Evolutionary conservation across 1,140 invertebrate species (phyloP), one percentile per base, ranked within the genome.

Genomic region (Calliopsis andreniformis): DNA sequence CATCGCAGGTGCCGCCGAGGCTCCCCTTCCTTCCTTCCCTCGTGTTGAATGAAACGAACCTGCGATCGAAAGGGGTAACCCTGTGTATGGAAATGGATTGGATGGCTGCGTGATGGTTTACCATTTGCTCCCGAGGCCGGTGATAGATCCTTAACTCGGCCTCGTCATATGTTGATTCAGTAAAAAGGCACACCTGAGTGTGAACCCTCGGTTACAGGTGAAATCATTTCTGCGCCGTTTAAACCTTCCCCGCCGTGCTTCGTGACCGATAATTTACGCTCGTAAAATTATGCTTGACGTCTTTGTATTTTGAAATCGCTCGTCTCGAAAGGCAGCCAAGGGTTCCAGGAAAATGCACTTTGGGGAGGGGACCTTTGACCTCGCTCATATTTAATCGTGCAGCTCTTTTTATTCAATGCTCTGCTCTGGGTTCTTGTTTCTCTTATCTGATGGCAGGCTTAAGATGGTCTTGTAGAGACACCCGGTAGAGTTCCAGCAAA

Each of bases 41-140:
- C 81, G 76, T 70, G 80, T 86, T 89, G 83, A 86, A 85, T 85
- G 78, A 73, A 80, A 76, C 25, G 71, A 56, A 63, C 47, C 76
- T 76, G 55, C n/a, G 4, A 53, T n/a, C 42, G 28, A 51, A 66
- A 59, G 32, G 69, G 78, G 61, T 79, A 68, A 49, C 69, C 76
- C 69, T 25, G 20, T 28, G 42, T 88, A 88, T 89, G 87, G 87
- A 87, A 88, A 89, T 88, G 75, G 32, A 58, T 47, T 43, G 68
- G 56, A 3, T 87, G 83, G 82, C 73, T 87, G 79, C 69, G 32
- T 30, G 55, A 51, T 66, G 58, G 76, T 56, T 47, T 56, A 28
- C 45, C 72, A 25, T 61, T 69, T 61, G 67, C 56, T 43, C 8
- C 47, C 62, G 25, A 39, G 49, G 35, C 25, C 53, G 56, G 23